Evolutionary conservation across 2,797 vertebrate genomes (phyloP).

Genomic region (Tachyglossus aculeatus): DNA sequence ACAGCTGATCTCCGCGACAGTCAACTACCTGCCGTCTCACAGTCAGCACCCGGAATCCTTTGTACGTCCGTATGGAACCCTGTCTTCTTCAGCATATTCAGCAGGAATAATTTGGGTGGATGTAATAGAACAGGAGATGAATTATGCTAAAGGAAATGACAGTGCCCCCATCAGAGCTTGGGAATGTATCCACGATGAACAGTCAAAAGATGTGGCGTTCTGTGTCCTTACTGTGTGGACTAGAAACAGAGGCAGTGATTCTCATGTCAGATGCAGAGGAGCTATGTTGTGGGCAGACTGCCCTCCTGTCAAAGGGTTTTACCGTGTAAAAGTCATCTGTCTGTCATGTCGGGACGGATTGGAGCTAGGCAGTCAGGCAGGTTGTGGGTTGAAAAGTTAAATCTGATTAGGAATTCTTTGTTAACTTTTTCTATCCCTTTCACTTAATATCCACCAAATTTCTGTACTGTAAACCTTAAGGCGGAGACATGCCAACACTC

Average conservation of each 20-base stretch:
- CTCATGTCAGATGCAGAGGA: not conserved
- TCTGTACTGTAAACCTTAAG: not conserved
- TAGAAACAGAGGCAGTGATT: not conserved
- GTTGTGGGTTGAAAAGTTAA: not conserved
- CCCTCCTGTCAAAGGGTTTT: not conserved
- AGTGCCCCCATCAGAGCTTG: conserved; percentile 2
- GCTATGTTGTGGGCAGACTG: not conserved
- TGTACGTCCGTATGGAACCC: not conserved
- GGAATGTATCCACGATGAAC: not conserved
- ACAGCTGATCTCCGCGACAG: no score
- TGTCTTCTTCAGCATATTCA: conserved; percentile 6
- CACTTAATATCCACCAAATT: not conserved
- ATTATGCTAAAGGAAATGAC: conserved; percentile 2
- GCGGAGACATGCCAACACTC: not conserved
- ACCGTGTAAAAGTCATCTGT: rapidly evolving
- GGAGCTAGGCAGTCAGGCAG: not conserved
- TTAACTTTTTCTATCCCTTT: not conserved
- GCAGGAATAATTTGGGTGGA: not conserved
- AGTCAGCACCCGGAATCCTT: no score
- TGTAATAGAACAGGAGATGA: conserved; percentile 13
- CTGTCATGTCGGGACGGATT: not conserved
- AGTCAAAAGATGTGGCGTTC: not conserved
- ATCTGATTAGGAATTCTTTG: not conserved
- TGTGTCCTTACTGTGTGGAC: not conserved
- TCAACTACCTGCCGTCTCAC: no score